Conservation (phyloP, 2,113 vertebrate genomes). For the Halichoerus grypus region DNA sequence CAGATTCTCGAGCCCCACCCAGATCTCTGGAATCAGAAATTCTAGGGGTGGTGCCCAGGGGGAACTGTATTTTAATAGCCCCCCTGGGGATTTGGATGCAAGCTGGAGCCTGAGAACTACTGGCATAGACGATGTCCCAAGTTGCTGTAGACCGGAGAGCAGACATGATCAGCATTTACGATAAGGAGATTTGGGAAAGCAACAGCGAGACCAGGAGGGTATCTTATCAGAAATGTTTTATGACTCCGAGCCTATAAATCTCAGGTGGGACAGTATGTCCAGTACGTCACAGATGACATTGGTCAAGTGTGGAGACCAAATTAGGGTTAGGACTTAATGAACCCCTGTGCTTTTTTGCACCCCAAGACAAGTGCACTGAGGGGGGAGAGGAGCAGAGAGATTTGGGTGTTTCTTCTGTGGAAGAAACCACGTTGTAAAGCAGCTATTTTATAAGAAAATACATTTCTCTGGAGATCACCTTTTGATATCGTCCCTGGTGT, state of each 20-base stretch:
- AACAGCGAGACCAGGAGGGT: constrained; percentile 29
- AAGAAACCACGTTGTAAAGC: constrained; percentile 86
- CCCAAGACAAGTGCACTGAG: constrained; percentile 78
- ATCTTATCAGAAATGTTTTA: constrained; percentile 69
- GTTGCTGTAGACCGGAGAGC: neutral
- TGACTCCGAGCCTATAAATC: constrained; percentile 82
- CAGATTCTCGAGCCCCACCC: neutral
- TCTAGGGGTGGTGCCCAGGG: accelerated
- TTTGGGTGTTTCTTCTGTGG: constrained; percentile 83
- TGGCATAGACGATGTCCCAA: neutral
- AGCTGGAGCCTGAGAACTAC: neutral
- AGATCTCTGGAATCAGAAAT: neutral
- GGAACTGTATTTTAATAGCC: neutral
- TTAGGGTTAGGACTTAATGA: constrained; percentile 61
- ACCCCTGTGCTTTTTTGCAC: constrained; percentile 86
- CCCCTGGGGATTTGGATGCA: neutral
- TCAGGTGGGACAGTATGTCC: constrained; percentile 84
- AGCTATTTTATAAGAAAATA: constrained; percentile 38
- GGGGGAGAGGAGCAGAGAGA: constrained; percentile 77
- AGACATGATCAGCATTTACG: constrained; percentile 54
- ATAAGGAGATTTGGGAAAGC: constrained; percentile 61
- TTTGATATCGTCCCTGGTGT: neutral
- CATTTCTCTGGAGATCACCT: neutral
- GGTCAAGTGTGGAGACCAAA: constrained; percentile 84
- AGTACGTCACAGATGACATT: constrained; percentile 79